Evolutionary conservation across 2,113 vertebrate species (phyloP).

Genomic region (Grus americana): DNA sequence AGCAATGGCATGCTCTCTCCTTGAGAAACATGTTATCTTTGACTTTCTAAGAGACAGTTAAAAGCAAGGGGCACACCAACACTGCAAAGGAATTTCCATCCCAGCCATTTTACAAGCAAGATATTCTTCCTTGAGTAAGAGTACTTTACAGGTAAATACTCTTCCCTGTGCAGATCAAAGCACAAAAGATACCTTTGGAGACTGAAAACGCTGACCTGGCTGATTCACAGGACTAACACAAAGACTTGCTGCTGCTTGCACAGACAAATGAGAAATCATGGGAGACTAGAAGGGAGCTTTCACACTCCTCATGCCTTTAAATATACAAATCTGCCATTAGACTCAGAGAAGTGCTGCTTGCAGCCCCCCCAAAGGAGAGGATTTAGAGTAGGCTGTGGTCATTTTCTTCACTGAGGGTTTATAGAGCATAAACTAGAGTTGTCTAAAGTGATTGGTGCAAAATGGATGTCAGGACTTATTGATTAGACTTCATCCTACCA

Average conservation of each 20-base stretch:
- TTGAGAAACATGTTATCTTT: neutral
- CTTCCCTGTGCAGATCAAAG: neutral
- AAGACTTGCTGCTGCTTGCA: neutral
- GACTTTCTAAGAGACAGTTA: neutral
- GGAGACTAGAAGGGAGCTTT: neutral
- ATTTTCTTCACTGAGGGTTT: neutral
- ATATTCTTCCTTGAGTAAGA: neutral
- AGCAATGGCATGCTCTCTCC: neutral
- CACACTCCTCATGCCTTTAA: neutral
- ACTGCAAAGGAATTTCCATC: neutral
- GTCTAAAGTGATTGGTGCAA: neutral
- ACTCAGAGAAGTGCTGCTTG: neutral
- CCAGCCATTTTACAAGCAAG: neutral
- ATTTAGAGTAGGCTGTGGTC: neutral
- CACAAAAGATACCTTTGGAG: neutral
- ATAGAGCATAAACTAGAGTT: neutral
- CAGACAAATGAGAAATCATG: neutral
- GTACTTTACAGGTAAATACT: neutral
- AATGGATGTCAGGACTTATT: neutral
- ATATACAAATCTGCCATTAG: neutral
- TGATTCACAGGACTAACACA: neutral
- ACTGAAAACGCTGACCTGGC: neutral
- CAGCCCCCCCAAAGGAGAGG: neutral
- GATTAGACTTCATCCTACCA: neutral
- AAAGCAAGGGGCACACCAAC: neutral